Evolutionary conservation across 1,140 invertebrate species (phyloP).

Genomic region (Magallana angulata): DNA sequence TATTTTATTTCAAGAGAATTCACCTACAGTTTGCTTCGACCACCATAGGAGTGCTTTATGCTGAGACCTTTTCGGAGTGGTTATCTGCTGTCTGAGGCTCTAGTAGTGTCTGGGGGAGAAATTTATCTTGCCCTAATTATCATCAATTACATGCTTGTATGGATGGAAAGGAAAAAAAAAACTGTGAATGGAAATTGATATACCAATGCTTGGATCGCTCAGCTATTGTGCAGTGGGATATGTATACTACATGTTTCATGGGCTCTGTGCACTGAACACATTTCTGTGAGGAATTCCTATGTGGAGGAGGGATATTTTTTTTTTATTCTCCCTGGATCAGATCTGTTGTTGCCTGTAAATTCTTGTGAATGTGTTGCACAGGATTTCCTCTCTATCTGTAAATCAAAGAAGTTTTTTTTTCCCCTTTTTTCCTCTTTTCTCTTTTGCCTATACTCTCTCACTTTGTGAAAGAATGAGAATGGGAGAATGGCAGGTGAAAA

Average conservation of each 20-base stretch:
- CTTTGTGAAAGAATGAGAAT: no score
- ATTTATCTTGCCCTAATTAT: no score
- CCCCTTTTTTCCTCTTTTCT: no score
- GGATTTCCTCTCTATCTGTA: slow-evolving; percentile 33
- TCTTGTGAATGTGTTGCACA: slow-evolving; percentile 22
- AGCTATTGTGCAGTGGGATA: no score
- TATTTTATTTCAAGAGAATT: no score
- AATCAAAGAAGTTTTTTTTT: slow-evolving; percentile 1
- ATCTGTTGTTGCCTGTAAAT: not conserved
- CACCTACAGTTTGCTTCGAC: not conserved
- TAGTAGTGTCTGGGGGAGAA: no score
- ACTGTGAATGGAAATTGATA: not conserved
- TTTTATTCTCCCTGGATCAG: no score
- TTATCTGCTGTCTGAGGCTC: no score
- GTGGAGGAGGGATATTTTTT: not conserved
- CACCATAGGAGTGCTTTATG: not conserved
- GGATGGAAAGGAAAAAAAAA: no score
- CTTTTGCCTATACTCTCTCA: no score
- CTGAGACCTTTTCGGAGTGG: no score
- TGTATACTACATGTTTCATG: not conserved
- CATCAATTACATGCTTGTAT: no score
- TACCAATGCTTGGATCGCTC: not conserved
- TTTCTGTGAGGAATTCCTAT: not conserved
- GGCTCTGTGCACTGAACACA: not conserved
- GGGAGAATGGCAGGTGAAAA: slow-evolving; percentile 14